Percentiles rank a stretch among this genome's conserved stretches.
phyloP scores from a whole-genome alignment of 2,797 vertebrate species.

The Podarcis siculus region DNA sequence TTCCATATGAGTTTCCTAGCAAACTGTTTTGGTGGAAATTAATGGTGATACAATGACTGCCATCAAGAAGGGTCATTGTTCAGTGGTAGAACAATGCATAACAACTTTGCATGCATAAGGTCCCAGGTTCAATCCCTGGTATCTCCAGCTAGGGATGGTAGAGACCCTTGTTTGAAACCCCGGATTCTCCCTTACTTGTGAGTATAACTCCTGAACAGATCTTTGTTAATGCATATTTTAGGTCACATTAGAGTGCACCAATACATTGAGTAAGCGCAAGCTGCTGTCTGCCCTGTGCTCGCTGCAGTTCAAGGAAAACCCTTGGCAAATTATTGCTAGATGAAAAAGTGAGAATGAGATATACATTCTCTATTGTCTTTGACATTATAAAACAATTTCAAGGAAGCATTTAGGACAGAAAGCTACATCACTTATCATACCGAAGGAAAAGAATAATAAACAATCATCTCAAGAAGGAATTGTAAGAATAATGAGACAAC shows the following conservation, averaged over 20 bases:
- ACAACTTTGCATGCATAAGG: too few species aligned
- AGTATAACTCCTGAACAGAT: background rate
- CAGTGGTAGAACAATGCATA: too few species aligned
- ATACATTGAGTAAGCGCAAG: constrained; percentile 19
- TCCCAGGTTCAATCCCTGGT: too few species aligned
- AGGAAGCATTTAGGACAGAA: background rate
- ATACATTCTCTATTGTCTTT: constrained; percentile 49
- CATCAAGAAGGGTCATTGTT: background rate
- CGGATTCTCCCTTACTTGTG: background rate
- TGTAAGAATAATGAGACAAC: constrained; percentile 33
- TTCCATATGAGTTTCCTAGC: background rate
- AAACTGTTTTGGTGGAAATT: background rate
- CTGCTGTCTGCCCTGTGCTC: constrained; percentile 5
- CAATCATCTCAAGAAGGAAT: constrained; percentile 28
- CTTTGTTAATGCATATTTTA: background rate
- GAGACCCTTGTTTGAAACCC: too few species aligned
- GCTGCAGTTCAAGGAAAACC: constrained; percentile 5
- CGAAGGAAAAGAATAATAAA: constrained; percentile 35
- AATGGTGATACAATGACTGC: background rate
- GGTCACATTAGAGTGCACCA: background rate
- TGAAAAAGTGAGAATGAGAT: constrained; percentile 52
- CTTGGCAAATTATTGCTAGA: constrained; percentile 38
- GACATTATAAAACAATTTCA: constrained; percentile 48
- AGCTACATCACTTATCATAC: constrained; percentile 10
- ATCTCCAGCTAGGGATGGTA: too few species aligned